Percentiles rank a stretch among this genome's conserved stretches.
phyloP scores from a whole-genome alignment of 30 jellyfish, hydroid and myxozoan species.

The Turritopsis dohrnii region DNA sequence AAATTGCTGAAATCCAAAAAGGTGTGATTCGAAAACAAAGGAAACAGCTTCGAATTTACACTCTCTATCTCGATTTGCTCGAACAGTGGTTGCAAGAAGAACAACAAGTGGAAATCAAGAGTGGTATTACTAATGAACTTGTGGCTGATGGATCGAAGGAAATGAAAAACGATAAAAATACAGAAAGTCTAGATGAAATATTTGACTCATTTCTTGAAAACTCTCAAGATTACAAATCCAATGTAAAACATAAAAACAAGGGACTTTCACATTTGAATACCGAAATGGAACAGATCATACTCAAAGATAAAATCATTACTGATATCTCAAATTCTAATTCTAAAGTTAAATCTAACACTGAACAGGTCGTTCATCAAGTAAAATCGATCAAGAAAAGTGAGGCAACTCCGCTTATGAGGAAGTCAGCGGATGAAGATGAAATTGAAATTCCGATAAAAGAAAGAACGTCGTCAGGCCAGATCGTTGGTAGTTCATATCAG shows the following conservation, averaged over 20 bases:
- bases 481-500: not conserved
- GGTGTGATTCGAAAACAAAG: constrained; percentile 1
- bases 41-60: constrained; percentile 11
- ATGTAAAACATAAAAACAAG: not conserved
- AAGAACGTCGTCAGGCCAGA: not conserved
- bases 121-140: not conserved
- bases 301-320: not conserved
- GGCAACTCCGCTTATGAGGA: not conserved
- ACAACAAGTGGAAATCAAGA: not conserved
- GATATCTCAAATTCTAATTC: constrained; percentile 2
- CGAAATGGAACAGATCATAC: not conserved
- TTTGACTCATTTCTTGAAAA: not conserved
- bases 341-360: not conserved
- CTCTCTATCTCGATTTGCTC: not conserved
- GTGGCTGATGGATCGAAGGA: not conserved
- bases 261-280: not conserved
- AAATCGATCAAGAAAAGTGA: not conserved
- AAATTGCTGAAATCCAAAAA: constrained; percentile 8
- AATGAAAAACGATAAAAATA: not conserved
- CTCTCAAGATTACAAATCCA: not conserved
- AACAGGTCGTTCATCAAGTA: not conserved
- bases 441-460: not conserved
- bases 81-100: constrained; percentile 5
- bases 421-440: not conserved
- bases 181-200: constrained; percentile 7